Evolutionary conservation across 2,113 vertebrate genomes (phyloP).

Genomic region (Carassius gibelio): DNA sequence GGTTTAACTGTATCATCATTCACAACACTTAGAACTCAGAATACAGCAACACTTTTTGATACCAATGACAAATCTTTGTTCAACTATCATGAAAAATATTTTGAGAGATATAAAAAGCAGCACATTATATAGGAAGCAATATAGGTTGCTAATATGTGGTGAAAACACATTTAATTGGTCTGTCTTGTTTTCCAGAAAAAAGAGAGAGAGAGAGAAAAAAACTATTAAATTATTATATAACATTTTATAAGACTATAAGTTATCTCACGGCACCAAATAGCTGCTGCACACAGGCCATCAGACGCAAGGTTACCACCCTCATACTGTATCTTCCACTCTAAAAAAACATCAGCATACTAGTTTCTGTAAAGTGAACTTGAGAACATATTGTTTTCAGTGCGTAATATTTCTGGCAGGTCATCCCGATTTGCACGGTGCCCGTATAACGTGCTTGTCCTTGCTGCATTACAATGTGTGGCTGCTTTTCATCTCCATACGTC

Average conservation of each 20-base stretch:
- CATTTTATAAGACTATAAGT: too few relatives aligned
- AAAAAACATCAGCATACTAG: neutral
- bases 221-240: too few relatives aligned
- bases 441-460: neutral
- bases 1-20: constrained; percentile 17
- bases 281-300: neutral
- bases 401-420: constrained; percentile 15
- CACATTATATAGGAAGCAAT: neutral
- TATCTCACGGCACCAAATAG: neutral
- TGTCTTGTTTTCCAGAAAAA: too few relatives aligned
- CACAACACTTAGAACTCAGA: constrained; percentile 8
- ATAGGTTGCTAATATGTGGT: neutral
- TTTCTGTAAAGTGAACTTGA: neutral
- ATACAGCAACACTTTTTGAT: constrained; percentile 18
- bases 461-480: constrained; percentile 27
- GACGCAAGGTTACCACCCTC: neutral
- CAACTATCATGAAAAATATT: neutral
- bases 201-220: too few relatives aligned
- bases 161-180: too few relatives aligned
- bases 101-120: neutral
- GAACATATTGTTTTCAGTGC: constrained; percentile 16
- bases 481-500: neutral
- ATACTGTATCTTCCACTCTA: neutral
- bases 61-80: neutral
- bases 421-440: neutral